Conservation (phyloP, 2,797 vertebrate species). For the Chelidonichthys spinosus region DNA sequence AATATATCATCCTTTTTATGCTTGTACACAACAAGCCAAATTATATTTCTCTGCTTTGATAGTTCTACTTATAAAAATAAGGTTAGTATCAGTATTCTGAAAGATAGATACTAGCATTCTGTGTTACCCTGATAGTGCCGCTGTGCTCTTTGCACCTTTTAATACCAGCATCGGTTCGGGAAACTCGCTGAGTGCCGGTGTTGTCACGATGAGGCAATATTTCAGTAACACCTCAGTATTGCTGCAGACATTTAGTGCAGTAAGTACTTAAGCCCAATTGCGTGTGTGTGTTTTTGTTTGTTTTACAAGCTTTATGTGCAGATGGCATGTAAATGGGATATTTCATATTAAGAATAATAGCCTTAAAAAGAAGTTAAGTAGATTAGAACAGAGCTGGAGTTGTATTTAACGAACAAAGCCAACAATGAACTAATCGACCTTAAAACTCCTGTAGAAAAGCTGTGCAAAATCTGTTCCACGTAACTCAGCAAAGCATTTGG, state of each 20-base stretch:
- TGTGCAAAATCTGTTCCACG: conserved; percentile 9
- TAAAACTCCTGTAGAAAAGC: conserved; percentile 4
- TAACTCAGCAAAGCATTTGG: not conserved
- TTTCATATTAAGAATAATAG: conserved; percentile 25
- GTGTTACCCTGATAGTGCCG: not conserved
- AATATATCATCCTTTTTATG: not conserved
- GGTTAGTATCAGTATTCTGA: conserved; percentile 16
- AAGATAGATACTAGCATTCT: not conserved
- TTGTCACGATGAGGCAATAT: conserved; percentile 5
- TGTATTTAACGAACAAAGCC: conserved; percentile 13
- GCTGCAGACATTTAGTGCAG: conserved; percentile 15
- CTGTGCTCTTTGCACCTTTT: not conserved
- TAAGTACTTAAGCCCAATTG: conserved; percentile 29
- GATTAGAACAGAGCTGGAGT: conserved; percentile 13
- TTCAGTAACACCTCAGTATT: not conserved
- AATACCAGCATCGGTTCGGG: not conserved
- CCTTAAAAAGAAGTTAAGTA: conserved; percentile 12
- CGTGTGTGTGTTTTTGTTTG: not conserved
- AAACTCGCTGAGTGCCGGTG: not conserved
- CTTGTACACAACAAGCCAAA: not conserved
- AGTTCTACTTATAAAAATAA: not conserved
- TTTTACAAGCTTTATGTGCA: conserved; percentile 30
- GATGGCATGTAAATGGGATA: conserved; percentile 25
- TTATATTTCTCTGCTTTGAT: not conserved
- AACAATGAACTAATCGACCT: not conserved